Evolutionary conservation across 2,113 vertebrate species (phyloP), one percentile per base, ranked within the genome.

Genomic region (Malurus melanocephalus): DNA sequence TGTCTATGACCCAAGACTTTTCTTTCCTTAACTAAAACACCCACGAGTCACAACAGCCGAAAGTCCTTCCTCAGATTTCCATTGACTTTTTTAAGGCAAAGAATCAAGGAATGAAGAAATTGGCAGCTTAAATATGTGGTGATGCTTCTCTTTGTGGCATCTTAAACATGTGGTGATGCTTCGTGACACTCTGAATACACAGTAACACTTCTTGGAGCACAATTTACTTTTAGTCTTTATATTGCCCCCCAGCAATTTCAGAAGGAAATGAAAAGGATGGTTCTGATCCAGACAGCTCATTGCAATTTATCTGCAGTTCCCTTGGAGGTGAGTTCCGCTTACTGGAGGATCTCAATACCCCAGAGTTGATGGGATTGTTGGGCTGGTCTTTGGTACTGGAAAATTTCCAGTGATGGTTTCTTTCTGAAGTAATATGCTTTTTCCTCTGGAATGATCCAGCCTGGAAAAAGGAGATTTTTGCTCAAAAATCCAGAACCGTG

Each of bases 1-100:
- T 71, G 23, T 30, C 40, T 67, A 0, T 67, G 35, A 75, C 32
- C 57, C 30, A 24, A 0, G 0, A 17, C 23, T 48, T 73, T 13
- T 21, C 45, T 21, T 56, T 38, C 10, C 4, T 72, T 88, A 27
- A 45, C 16, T 38, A 30, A 80, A 95, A 38, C 16, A 18, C 20
- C 43, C 16, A 17, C 10, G n/a, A 79, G 8, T 30, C 28, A 59
- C n/a, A 52, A 30, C 24, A 74, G 11, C 15, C 2, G 0, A 15
- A 59, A 56, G 3, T 23, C 15, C 19, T 67, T 76, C 45, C 13
- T 74, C 35, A 89, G 22, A 4, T 59, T 92, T 71, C 19, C 17
- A 28, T 56, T 66, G 17, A 6, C 16, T 48, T 82, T 82, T 89
- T 66, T 49, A 87, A 82, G 64, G 33, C 5, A 48, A 85, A 85